These are phyloP conservation scores for Saccopteryx leptura DNA, from an alignment of 2,113 vertebrate genomes.

Conservation along the genomic window DNA sequence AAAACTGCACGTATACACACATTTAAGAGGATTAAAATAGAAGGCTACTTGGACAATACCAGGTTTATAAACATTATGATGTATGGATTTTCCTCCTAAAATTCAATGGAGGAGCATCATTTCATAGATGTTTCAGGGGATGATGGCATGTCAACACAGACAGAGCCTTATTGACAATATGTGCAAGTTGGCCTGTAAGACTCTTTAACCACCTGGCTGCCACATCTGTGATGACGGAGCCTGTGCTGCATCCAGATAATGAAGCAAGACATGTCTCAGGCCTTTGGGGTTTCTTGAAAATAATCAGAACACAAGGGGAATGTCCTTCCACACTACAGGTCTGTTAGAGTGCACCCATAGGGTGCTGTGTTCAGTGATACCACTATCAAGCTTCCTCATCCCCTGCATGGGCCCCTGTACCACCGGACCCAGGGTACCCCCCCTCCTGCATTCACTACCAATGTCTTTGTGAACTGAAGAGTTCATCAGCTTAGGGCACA, in stretches of 20 bases:
- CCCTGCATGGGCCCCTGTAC: background rate
- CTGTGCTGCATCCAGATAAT: background rate
- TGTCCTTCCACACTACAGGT: rapidly evolving
- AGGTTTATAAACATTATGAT: background rate
- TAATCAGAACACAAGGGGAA: background rate
- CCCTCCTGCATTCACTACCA: background rate
- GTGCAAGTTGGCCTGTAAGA: rapidly evolving
- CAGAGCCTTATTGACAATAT: background rate
- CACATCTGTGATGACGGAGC: background rate
- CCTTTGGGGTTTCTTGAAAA: background rate
- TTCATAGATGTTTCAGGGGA: no score
- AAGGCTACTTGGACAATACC: background rate
- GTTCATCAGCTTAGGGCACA: background rate
- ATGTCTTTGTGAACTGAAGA: background rate
- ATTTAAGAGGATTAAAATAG: background rate
- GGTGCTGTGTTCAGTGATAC: rapidly evolving
- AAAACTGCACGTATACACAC: no score
- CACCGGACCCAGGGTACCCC: rapidly evolving
- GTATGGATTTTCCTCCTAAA: background rate
- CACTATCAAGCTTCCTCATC: rapidly evolving
- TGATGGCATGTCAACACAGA: background rate
- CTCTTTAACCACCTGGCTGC: background rate
- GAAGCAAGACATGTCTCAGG: background rate
- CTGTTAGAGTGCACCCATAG: rapidly evolving
- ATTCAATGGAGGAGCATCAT: background rate